Evolutionary conservation across 1,140 invertebrate genomes (phyloP), one percentile per base, ranked within the genome.

Genomic region (Hylyphantes graminicola): DNA sequence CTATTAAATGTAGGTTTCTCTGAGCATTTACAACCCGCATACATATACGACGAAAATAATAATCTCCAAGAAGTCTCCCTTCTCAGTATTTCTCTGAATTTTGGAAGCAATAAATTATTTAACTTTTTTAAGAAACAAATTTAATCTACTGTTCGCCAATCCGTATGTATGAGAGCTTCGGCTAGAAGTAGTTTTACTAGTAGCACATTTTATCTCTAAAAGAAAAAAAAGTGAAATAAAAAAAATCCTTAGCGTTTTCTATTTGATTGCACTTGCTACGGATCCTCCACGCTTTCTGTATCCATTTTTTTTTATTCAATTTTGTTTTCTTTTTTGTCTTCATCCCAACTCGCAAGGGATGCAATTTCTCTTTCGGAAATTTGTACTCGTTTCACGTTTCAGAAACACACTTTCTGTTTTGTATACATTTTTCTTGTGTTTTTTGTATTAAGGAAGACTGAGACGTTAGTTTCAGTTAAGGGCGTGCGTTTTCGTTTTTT

Each of bases 361-460:
- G 76, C 76, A 78, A 78, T 78, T 67, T 78, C 76, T 78, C 64
- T 78, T 67, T 9, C n/a, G 51, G 17, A 55, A 65, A 57, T 67
- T 55, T 55, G 19, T 78, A 78, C 19, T 57, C 76, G 63, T 67
- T 78, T 67, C 64, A 78, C 51, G 76, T 67, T 78, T 67, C 76
- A 67, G 57, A 67, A 55, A 78, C 63, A 68, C 13, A 17, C 19
- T 8, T 19, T 15, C 12, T 9, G 2, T 55, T 55, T 64, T 19
- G 21, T 48, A 19, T 64, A 35, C 35, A 35, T 35, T 72, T 53
- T 17, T 48, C 12, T 12, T 9, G 68, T 72, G 11, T 67, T 35
- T 17, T 67, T 67, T 35, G 15, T 21, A 17, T 67, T 67, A 12
- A 12, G 48, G 21, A 51, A 50, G 35, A 72, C 68, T 51, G 12